phyloP scores from a whole-genome alignment of 1,140 invertebrate species.

The Venturia canescens region DNA sequence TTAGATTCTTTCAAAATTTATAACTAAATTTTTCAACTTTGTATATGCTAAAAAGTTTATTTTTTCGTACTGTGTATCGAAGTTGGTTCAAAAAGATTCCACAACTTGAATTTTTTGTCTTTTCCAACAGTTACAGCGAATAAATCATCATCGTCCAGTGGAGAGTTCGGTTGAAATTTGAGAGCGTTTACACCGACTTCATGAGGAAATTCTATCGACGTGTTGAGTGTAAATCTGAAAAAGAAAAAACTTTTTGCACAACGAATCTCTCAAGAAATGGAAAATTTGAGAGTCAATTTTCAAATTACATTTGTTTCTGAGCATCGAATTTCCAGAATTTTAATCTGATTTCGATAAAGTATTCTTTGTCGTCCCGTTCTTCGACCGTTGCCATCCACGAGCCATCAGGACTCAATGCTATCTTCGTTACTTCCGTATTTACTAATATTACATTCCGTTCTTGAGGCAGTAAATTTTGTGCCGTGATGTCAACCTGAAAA shows the following conservation, averaged over 20 bases:
- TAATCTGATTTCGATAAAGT: conserved; percentile 81
- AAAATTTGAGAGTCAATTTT: no score
- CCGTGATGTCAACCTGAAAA: conserved; percentile 85
- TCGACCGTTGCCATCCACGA: conserved; percentile 90
- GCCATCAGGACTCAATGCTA: conserved; percentile 82
- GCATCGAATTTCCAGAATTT: conserved; percentile 88
- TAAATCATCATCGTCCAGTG: conserved; percentile 71
- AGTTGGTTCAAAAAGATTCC: conserved; percentile 79
- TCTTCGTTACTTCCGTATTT: conserved; percentile 83
- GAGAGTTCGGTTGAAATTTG: conserved; percentile 79
- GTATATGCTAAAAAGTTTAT: no score
- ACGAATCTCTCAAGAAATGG: neutral
- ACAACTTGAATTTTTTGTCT: conserved; percentile 87
- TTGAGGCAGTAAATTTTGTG: conserved; percentile 84
- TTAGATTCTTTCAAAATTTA: no score
- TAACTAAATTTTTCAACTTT: no score
- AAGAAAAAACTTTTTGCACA: conserved; percentile 29
- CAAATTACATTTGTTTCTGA: conserved; percentile 81
- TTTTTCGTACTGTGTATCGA: conserved; percentile 79
- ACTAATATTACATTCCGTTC: conserved; percentile 79
- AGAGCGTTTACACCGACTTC: conserved; percentile 80
- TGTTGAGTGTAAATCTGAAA: conserved; percentile 84
- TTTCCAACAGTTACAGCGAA: conserved; percentile 82
- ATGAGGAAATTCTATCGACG: conserved; percentile 86
- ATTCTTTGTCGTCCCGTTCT: conserved; percentile 79